Conservation (phyloP, 1,140 invertebrate genomes). For the Drosophila micromelanica region DNA sequence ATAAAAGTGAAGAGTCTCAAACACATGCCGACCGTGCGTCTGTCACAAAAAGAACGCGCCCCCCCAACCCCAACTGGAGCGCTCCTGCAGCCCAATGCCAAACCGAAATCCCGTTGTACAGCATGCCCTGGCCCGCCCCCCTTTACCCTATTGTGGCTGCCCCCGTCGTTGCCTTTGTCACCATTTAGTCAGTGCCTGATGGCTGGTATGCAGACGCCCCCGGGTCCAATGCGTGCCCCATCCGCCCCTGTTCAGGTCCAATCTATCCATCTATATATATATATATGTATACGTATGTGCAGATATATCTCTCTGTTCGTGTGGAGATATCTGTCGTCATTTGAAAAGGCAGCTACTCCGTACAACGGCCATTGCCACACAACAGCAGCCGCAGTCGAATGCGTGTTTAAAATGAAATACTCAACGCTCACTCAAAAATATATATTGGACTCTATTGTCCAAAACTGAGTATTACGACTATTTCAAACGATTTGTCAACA, state of each 20-base stretch:
- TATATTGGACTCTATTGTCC: slow-evolving; percentile 43
- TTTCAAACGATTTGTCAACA: slow-evolving; percentile 7
- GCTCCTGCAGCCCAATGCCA: slow-evolving; percentile 29
- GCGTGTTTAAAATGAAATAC: slow-evolving; percentile 83
- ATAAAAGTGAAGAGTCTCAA: slow-evolving; percentile 83
- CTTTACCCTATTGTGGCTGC: neutral
- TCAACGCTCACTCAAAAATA: slow-evolving; percentile 75
- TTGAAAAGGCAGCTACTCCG: slow-evolving; percentile 36
- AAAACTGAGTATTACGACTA: slow-evolving; percentile 22
- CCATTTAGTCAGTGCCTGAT: slow-evolving; percentile 66
- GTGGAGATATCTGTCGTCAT: slow-evolving; percentile 76
- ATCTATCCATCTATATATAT: slow-evolving; percentile 73
- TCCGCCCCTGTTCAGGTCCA: slow-evolving; percentile 34
- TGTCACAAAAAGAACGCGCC: slow-evolving; percentile 65
- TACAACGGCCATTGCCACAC: neutral
- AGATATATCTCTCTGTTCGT: slow-evolving; percentile 37
- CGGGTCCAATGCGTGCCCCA: slow-evolving; percentile 6
- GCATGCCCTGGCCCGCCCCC: neutral
- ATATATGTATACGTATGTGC: slow-evolving; percentile 36
- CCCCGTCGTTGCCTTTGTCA: slow-evolving; percentile 62
- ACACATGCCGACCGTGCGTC: slow-evolving; percentile 81
- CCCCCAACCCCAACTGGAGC: slow-evolving; percentile 1
- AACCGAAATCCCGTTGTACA: slow-evolving; percentile 26
- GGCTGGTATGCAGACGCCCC: slow-evolving; percentile 55
- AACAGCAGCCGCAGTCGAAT: slow-evolving; percentile 53